Conservation (phyloP, 2,113 vertebrate species). For the Podiceps cristatus region DNA sequence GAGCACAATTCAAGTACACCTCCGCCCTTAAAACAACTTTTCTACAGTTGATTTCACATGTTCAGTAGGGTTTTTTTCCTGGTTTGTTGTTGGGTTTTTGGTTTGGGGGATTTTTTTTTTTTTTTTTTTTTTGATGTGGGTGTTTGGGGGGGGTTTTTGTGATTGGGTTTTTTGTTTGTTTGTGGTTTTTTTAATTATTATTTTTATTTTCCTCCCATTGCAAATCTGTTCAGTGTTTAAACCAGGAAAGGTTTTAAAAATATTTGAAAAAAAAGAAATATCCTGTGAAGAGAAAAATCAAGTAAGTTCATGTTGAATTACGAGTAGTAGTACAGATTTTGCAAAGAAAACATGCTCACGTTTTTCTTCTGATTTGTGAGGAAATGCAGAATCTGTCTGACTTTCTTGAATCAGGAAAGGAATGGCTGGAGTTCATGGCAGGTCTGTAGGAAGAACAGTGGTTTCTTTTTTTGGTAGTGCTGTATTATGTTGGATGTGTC, state of each 20-base stretch:
- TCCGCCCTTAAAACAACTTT: not conserved
- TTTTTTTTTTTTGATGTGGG: not conserved
- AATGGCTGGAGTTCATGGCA: not conserved
- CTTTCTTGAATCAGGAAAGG: not conserved
- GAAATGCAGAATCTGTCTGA: not conserved
- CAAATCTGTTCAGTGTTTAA: not conserved
- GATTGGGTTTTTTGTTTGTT: no score
- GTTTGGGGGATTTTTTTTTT: not conserved
- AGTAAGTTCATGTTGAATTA: not conserved
- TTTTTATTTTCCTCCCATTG: not conserved
- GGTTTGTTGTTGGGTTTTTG: no score
- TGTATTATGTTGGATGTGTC: not conserved
- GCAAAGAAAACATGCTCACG: not conserved
- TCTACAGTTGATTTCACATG: not conserved
- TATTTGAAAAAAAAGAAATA: not conserved
- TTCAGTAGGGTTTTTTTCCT: not conserved
- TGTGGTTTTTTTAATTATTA: not conserved
- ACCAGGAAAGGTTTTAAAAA: not conserved
- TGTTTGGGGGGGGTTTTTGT: no score
- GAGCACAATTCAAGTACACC: not conserved
- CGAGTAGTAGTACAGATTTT: not conserved
- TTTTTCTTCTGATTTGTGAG: not conserved
- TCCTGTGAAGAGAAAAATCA: not conserved
- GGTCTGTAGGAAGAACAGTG: not conserved
- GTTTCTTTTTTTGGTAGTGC: not conserved